Base-by-base conservation (phyloP, 2,888 invertebrate species). In the Mycalesis mineus region DNA sequence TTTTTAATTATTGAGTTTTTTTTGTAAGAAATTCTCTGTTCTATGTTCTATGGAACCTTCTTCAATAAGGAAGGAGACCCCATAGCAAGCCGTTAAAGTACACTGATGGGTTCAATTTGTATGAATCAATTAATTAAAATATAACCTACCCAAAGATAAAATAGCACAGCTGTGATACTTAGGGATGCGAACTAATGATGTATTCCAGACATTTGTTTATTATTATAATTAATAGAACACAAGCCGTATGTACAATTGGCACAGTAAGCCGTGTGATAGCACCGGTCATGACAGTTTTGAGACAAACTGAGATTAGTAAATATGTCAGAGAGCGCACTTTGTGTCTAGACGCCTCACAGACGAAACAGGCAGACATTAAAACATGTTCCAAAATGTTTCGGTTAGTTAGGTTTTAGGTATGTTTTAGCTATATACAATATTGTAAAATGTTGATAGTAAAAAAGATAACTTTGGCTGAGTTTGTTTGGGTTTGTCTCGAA, bases 341-440 rank as follows among this genome's bases (percentile, higher is more conserved):
- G 28, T 11, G 62, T 62, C 62, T 62, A 62, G 62, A 62, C 62
- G 51, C 28, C 22, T 54, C 54, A 57, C 47, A 62, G 62, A 62
- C 62, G 37, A 50, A 47, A 52, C 53, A 40, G 51, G 54, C 45
- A 57, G 51, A 45, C 45, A 50, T 47, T 50, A 44, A 49, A 36
- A 37, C 48, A 17, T 36, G 11, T 48, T 36, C 33, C 17, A 36
- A 47, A 22, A 22, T 22, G 5, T 22, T 22, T 22, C 22, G 5
- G 22, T 22, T 22, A 22, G 5, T 22, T 22, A 22, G 5, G 22
- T 22, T 22, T 22, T 22, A n/a, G n/a, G n/a, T n/a, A n/a, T 22
- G 2, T 22, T 22, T 22, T 22, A 22, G 5, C 5, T 22, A 4
- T 22, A 22, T 4, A 2, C 5, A 4, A 22, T 22, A 22, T 4